Evolutionary conservation across 2,888 invertebrate species (phyloP), one percentile per base, ranked within the genome.

Genomic region (Hirtodrosophila cameraria): DNA sequence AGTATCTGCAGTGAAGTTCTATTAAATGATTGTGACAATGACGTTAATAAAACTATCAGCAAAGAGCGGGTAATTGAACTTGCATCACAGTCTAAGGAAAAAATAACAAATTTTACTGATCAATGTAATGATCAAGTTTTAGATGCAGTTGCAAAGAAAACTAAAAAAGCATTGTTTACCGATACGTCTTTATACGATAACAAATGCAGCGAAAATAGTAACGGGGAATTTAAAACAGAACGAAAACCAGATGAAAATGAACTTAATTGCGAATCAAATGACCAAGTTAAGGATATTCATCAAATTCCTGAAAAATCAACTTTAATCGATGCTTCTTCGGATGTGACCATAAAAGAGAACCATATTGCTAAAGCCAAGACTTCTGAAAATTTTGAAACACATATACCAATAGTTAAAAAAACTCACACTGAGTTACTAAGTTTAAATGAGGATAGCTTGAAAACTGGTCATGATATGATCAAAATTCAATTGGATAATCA

Each of bases 101-200:
- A 45, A 3, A 62, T 70, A 2, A 42, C 12, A 7, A 36, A 5
- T 9, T n/a, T 43, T 2, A 8, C 35, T 2, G 58, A 70, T 0
- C 67, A 55, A 20, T 49, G 42, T 4, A 55, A 75, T 61, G 89
- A 91, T 36, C 89, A 91, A 61, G 83, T 88, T 8, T 77, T 90
- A 12, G 87, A 89, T 68, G 89, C 89, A 1, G 88, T 88, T 23
- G 89, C 90, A 1, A 89, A 91, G 69, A 91, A 90, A 68, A 91
- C 90, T 0, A 91, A 91, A 58, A 89, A 91, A 43, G 88, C 88
- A 1, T 61, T 90, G n/a, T 86, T 88, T 27, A 83, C 89, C 2
- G 89, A 88, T n/a, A 65, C 64, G 3, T 35, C 71, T 7, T 42
- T 61, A 3, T 76, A 71, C 11, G 78, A 72, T 11, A 41, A 27